Base-by-base conservation (phyloP, 2,113 vertebrate species). In the Petroica traversi region DNA sequence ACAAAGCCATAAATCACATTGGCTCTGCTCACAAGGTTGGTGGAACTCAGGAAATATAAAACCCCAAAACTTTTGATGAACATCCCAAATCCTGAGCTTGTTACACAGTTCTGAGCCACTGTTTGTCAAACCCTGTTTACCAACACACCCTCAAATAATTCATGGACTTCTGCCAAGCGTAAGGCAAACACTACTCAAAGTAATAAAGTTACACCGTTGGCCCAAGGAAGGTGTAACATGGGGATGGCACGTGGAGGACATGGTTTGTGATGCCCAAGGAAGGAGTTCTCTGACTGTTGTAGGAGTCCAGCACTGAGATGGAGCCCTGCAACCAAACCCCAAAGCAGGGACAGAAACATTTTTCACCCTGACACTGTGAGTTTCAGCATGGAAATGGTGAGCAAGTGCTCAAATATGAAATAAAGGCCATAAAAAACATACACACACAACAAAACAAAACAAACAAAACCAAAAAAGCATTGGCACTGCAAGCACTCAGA, bases 1-100 rank as follows among this genome's bases (percentile, higher is more conserved):
- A 92, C 88, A 78, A 57, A 84, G 94, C 88, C 75, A 95, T 96
- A 96, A 96, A 97, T 96, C 93, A 95, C 51, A 6, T 14, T 75
- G 82, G 94, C 92, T 94, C 81, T 74, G 72, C 92, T 95, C 72
- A 63, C 80, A 74, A 88, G 88, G 88, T 80, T 91, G 46, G 78
- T 63, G 67, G 68, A 93, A 73, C 72, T 88, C 34, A 10, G 88
- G 74, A 96, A 94, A 94, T 57, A 88, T 48, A 93, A 96, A 96
- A 94, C 19, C 85, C 71, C 63, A 3, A 80, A 94, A 96, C 75
- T 93, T 93, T 59, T 73, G 89, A 95, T 61, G 81, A 92, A 92
- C 80, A n/a, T 75, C 84, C 52, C 91, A 33, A 67, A 66, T 71
- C 57, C 48, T 11, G 57, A 82, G 74, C 73, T 86, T 43, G 64